Conservation (phyloP, 2,113 vertebrate species). For the Platichthys flesus region DNA sequence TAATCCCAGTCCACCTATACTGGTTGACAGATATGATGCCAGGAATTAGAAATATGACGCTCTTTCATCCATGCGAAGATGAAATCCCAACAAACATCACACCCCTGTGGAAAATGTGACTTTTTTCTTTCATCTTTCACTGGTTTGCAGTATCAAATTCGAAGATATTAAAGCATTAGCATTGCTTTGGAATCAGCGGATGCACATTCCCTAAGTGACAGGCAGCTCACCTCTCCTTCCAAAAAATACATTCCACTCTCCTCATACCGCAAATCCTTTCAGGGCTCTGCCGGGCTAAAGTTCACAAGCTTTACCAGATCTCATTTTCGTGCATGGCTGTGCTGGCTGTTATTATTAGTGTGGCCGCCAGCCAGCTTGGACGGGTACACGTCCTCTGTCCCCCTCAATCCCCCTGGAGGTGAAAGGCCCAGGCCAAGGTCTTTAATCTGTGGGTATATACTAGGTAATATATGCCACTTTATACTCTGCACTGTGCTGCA, state of each 20-base stretch:
- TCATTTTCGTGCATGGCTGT: slow-evolving; percentile 68
- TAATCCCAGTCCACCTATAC: slow-evolving; percentile 44
- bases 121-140: background rate
- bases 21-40: slow-evolving; percentile 23
- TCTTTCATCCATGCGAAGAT: slow-evolving; percentile 17
- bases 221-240: slow-evolving; percentile 48
- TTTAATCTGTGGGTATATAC: slow-evolving; percentile 34
- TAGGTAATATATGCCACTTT: slow-evolving; percentile 16
- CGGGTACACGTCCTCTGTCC: slow-evolving; percentile 32
- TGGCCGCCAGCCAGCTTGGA: slow-evolving; percentile 63
- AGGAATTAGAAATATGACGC: slow-evolving; percentile 10
- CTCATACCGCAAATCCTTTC: slow-evolving; percentile 55
- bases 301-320: slow-evolving; percentile 60
- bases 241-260: slow-evolving; percentile 64
- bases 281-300: slow-evolving; percentile 44
- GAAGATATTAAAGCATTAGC: slow-evolving; percentile 32
- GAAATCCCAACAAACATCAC: slow-evolving; percentile 19
- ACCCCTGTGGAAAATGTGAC: slow-evolving; percentile 20
- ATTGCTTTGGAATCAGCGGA: slow-evolving; percentile 39
- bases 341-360: slow-evolving; percentile 74
- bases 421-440: slow-evolving; percentile 32
- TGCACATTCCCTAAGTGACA: slow-evolving; percentile 50
- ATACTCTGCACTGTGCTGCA: slow-evolving; percentile 4
- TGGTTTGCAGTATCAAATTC: slow-evolving; percentile 16
- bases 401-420: slow-evolving; percentile 13